These are phyloP conservation scores for Poeciliopsis prolifica DNA, from an alignment of 2,113 vertebrate genomes.

Conservation along the genomic window DNA sequence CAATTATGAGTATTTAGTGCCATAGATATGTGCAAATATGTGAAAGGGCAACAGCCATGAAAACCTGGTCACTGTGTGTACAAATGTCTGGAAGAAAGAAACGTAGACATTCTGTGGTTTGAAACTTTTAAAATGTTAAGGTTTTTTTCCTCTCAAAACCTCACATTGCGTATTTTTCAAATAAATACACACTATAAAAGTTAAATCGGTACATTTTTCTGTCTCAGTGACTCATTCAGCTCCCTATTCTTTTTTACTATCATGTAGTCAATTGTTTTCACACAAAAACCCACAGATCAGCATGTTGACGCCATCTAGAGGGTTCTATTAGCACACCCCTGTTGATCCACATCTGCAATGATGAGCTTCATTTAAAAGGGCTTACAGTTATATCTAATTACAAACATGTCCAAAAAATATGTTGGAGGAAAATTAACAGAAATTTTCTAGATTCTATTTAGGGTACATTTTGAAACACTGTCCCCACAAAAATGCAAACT, in stretches of 20 bases:
- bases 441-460: no score
- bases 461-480: no score
- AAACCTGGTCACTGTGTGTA: constrained; percentile 72
- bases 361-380: background rate
- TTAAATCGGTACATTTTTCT: background rate
- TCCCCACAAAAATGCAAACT: no score
- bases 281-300: constrained; percentile 55
- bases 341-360: background rate
- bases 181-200: constrained; percentile 4
- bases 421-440: background rate
- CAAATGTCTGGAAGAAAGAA: constrained; percentile 11
- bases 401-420: background rate
- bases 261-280: constrained; percentile 28
- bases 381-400: constrained; percentile 5
- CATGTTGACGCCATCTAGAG: constrained; percentile 84
- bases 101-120: background rate
- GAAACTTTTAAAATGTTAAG: background rate
- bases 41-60: constrained; percentile 86
- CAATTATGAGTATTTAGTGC: constrained; percentile 90
- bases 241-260: constrained; percentile 8
- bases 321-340: constrained; percentile 58
- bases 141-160: constrained; percentile 2
- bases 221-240: background rate
- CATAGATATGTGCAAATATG: constrained; percentile 87
- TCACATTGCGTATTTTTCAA: background rate